phyloP scores from a whole-genome alignment of 2,797 vertebrate species.

The Sorex maritimensis region DNA sequence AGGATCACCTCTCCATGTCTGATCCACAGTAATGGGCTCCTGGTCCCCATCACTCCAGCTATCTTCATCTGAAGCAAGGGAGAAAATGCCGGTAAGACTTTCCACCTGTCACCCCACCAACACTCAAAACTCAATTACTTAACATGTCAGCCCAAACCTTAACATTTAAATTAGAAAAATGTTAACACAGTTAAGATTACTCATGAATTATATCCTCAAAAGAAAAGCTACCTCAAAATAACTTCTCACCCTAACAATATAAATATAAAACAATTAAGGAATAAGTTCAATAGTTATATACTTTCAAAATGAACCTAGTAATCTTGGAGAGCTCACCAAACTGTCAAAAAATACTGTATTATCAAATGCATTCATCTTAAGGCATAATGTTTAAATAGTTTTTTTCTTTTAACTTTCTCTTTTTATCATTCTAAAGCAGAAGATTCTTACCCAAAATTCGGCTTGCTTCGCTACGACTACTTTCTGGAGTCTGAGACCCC shows the following conservation, averaged over 20 bases:
- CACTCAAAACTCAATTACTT: constrained; percentile 67
- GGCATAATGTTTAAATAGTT: neutral
- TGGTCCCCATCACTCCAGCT: constrained; percentile 97
- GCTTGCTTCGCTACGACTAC: constrained; percentile 94
- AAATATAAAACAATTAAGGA: too few relatives aligned
- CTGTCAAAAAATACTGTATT: constrained; percentile 46
- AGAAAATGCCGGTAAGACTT: constrained; percentile 74
- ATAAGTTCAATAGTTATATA: too few relatives aligned
- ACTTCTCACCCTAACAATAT: neutral
- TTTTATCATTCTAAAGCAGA: neutral
- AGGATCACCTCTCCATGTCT: constrained; percentile 98
- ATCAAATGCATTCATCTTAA: neutral
- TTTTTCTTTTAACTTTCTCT: constrained; percentile 19
- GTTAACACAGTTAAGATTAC: constrained; percentile 2
- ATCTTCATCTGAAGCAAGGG: constrained; percentile 94
- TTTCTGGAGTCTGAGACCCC: constrained; percentile 91
- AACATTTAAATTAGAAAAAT: neutral
- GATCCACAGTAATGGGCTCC: constrained; percentile 95
- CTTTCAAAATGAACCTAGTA: constrained; percentile 62
- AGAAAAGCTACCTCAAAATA: constrained; percentile 20
- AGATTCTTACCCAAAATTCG: constrained; percentile 93
- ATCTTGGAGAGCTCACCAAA: constrained; percentile 50
- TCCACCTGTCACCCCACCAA: constrained; percentile 79
- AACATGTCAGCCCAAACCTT: constrained; percentile 63
- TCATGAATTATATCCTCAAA: neutral